Base-by-base conservation (phyloP, 2,113 vertebrate species). In the Hypomesus transpacificus region DNA sequence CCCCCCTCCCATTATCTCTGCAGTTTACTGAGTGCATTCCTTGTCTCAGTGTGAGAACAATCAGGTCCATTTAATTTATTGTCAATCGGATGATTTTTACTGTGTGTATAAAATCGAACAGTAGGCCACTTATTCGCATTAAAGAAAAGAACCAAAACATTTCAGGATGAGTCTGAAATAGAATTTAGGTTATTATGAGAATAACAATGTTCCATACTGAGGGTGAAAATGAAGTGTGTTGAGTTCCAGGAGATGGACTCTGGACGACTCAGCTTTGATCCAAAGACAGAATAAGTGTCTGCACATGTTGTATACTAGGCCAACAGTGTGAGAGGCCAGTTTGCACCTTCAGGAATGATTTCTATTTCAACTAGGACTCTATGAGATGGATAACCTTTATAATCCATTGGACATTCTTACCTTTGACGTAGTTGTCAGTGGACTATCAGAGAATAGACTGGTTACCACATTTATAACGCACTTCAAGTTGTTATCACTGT, bases 171-270 rank as follows among this genome's bases (percentile, higher is more conserved):
- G 5, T 56, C 16, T 56, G 53, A 16, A 56, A 56, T 56, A n/a
- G n/a, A 6, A n/a, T 66, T 50, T n/a, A 1, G 31, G 70, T 14
- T 6, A 46, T 50, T 51, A 21, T 46, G 51, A 60, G 53, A 16
- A 56, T 20, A 63, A 34, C 20, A 57, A 21, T 57, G 31, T 78
- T 67, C 77, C 76, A 75, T 61, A 71, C 64, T 66, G 70, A 75
- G 78, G 60, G 77, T 51, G 80, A 57, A 77, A 71, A 79, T 86
- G 66, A 81, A 76, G 53, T 18, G 16, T 7, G n/a, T n/a, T 56
- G 16, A 56, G 53, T 56, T 56, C 14, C 53, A 1, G n/a, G 53
- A 56, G 53, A 17, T 56, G n/a, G 39, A 46, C 39, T n/a, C 9
- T 16, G 53, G 53, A n/a, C 17, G 53, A 56, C 53, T 56, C 18